These are phyloP conservation scores for Plodia interpunctella DNA, from an alignment of 1,140 invertebrate genomes.

Conservation along the genomic window DNA sequence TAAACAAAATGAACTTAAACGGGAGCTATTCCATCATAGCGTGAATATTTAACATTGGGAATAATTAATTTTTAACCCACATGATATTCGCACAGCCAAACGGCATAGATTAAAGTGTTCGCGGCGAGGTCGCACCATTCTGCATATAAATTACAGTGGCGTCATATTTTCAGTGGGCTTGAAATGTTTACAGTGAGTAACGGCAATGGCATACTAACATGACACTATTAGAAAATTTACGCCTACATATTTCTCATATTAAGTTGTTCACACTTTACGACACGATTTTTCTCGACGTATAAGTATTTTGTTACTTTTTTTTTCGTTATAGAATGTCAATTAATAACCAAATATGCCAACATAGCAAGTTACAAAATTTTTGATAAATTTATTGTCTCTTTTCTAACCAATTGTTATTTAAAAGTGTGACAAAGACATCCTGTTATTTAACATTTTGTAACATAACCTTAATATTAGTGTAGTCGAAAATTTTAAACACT, in stretches of 20 bases:
- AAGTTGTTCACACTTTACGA: conserved; percentile 20
- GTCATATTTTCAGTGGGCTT: conserved; percentile 29
- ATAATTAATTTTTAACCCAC: background rate
- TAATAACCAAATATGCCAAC: too few species aligned
- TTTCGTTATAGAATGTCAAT: background rate
- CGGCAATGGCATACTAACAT: conserved; percentile 39
- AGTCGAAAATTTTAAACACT: too few species aligned
- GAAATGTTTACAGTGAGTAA: conserved; percentile 41
- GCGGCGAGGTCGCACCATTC: background rate
- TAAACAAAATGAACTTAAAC: too few species aligned
- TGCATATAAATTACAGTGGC: conserved; percentile 30
- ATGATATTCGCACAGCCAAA: background rate
- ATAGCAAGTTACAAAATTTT: too few species aligned
- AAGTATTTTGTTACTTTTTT: background rate
- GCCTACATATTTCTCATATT: too few species aligned
- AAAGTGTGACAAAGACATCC: too few species aligned
- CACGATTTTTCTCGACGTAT: conserved; percentile 12
- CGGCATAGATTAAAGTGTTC: background rate
- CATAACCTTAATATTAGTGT: too few species aligned
- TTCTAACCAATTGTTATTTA: too few species aligned
- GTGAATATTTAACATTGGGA: too few species aligned
- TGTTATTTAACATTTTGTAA: too few species aligned
- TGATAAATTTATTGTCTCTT: too few species aligned
- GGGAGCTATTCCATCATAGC: too few species aligned
- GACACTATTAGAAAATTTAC: conserved; percentile 36